Evolutionary conservation across 2,113 vertebrate genomes (phyloP).

Genomic region (Antechinus stuartii): DNA sequence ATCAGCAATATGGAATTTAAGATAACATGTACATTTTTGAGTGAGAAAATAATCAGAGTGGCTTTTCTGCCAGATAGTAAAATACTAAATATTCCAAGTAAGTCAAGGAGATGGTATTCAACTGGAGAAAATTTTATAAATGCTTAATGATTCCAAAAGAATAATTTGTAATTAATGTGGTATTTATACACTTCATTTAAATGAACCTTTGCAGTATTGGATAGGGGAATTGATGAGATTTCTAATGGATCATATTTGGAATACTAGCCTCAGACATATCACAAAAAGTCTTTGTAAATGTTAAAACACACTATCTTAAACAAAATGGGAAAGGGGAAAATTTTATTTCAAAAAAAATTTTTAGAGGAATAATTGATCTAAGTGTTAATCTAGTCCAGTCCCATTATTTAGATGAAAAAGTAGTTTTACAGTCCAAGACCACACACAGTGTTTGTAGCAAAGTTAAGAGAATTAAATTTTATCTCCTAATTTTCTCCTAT

Average conservation of each 20-base stretch:
- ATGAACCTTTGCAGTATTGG: not conserved
- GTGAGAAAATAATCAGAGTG: not conserved
- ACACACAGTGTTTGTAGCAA: not conserved
- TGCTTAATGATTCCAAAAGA: not conserved
- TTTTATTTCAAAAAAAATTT: not conserved
- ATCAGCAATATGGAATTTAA: constrained; percentile 9
- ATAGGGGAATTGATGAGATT: not conserved
- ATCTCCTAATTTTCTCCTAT: not conserved
- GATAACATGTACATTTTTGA: not conserved
- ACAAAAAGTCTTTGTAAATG: not conserved
- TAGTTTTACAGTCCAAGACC: not conserved
- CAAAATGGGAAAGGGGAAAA: not conserved
- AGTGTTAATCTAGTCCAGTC: not conserved
- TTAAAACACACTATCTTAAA: not conserved
- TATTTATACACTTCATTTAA: not conserved
- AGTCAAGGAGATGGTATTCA: not conserved
- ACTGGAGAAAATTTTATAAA: not conserved
- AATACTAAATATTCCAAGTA: not conserved
- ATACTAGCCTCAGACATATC: not conserved
- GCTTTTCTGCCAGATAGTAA: not conserved
- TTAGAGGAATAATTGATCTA: not conserved
- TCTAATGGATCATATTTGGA: not conserved
- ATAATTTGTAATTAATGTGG: not conserved
- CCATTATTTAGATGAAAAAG: not conserved
- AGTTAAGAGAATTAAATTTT: not conserved